Evolutionary conservation across 2,888 invertebrate species (phyloP).

Genomic region (Scaeva pyrastri): DNA sequence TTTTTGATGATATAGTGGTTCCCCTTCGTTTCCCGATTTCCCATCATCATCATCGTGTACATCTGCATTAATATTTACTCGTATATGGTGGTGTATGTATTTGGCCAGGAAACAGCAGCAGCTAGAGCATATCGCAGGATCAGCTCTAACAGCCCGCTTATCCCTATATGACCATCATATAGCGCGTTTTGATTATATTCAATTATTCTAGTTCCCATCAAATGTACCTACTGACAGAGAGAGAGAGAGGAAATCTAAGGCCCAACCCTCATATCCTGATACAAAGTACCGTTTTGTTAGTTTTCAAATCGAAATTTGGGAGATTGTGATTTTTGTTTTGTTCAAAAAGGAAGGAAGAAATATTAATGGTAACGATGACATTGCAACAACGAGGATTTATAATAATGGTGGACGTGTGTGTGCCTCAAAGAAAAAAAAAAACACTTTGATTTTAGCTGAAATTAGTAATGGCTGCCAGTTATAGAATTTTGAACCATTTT

Average conservation of each 20-base stretch:
- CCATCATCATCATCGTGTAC: conserved; percentile 23
- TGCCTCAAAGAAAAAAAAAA: conserved; percentile 7
- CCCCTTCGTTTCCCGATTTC: conserved; percentile 56
- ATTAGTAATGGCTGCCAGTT: conserved; percentile 69
- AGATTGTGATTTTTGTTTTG: background rate
- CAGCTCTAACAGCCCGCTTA: background rate
- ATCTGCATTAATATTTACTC: conserved; percentile 62
- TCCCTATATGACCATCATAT: conserved; percentile 3
- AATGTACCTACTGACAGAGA: no score
- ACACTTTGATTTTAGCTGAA: conserved; percentile 56
- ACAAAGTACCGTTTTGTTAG: conserved; percentile 33
- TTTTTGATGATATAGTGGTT: conserved; percentile 18
- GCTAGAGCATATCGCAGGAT: background rate
- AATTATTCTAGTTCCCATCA: conserved; percentile 71
- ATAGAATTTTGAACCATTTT: conserved; percentile 34
- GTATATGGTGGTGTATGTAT: conserved; percentile 1
- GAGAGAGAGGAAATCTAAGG: conserved; percentile 51
- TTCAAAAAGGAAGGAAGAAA: background rate
- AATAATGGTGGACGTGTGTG: conserved; percentile 38
- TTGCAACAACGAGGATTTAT: conserved; percentile 17
- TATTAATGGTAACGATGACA: conserved; percentile 6
- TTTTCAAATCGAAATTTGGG: conserved; percentile 19
- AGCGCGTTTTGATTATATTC: conserved; percentile 57
- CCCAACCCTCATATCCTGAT: conserved; percentile 36
- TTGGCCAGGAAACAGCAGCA: conserved; percentile 33